Conservation (phyloP, 2,888 invertebrate genomes). For the Trissolcus brochymenae region DNA sequence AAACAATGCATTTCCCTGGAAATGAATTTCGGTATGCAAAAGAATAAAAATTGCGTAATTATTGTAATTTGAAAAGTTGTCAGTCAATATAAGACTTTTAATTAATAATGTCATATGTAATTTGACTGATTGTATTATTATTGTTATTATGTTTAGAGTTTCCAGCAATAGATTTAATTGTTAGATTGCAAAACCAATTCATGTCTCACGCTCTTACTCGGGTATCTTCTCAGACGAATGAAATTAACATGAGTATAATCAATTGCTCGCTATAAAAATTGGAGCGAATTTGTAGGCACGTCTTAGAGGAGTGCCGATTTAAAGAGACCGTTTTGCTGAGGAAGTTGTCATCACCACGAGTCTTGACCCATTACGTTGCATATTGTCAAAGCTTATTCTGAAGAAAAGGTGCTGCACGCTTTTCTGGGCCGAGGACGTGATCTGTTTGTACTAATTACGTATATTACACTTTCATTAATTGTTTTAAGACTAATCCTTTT, state of each 20-base stretch:
- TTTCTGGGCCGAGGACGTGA: constrained; percentile 56
- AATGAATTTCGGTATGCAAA: too few relatives aligned
- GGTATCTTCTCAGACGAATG: constrained; percentile 49
- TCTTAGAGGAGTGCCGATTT: constrained; percentile 58
- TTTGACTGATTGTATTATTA: too few relatives aligned
- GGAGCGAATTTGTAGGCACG: constrained; percentile 55
- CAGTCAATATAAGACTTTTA: too few relatives aligned
- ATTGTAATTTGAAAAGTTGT: too few relatives aligned
- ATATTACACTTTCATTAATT: constrained; percentile 9
- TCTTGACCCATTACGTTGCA: constrained; percentile 50
- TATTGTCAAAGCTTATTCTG: constrained; percentile 18
- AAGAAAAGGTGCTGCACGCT: constrained; percentile 14
- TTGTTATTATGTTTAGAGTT: too few relatives aligned
- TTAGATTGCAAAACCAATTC: background rate
- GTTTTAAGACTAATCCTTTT: constrained; percentile 1
- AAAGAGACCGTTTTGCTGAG: constrained; percentile 42
- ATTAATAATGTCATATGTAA: too few relatives aligned
- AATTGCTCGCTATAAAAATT: constrained; percentile 50
- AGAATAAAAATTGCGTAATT: too few relatives aligned
- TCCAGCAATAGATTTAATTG: background rate
- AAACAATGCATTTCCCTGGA: too few relatives aligned
- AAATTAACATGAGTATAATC: constrained; percentile 50
- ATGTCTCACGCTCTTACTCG: constrained; percentile 18
- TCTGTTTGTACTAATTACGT: constrained; percentile 42
- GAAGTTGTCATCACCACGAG: constrained; percentile 48